phyloP scores from a whole-genome alignment of 2,113 vertebrate genomes.

The Scortum barcoo region DNA sequence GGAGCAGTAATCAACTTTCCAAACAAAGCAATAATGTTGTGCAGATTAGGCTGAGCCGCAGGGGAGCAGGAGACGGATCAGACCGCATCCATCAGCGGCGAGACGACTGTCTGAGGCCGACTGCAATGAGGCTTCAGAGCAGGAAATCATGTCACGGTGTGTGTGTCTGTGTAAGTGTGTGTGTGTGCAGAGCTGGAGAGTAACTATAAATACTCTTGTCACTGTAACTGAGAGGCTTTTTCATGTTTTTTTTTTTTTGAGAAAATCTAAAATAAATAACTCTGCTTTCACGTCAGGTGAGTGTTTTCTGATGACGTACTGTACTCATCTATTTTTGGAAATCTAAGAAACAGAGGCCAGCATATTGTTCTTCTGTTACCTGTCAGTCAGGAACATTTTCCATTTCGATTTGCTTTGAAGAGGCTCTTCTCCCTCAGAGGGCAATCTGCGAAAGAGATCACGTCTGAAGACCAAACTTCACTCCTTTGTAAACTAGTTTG shows the following conservation, averaged over 20 bases:
- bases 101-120: slow-evolving; percentile 14
- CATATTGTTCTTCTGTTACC: neutral
- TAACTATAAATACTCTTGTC: slow-evolving; percentile 53
- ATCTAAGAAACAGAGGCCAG: slow-evolving; percentile 12
- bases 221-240: neutral
- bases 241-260: neutral
- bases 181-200: neutral
- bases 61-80: slow-evolving; percentile 39
- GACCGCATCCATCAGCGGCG: slow-evolving; percentile 37
- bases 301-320: neutral
- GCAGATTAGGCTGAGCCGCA: slow-evolving; percentile 35
- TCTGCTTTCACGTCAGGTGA: slow-evolving; percentile 8
- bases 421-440: neutral
- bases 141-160: slow-evolving; percentile 1
- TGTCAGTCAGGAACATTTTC: slow-evolving; percentile 14
- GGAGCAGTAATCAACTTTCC: slow-evolving; percentile 44
- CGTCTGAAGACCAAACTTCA: neutral
- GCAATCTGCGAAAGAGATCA: neutral
- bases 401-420: slow-evolving; percentile 6
- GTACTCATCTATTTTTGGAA: slow-evolving; percentile 25
- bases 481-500: neutral
- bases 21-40: slow-evolving; percentile 48
- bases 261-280: slow-evolving; percentile 23
- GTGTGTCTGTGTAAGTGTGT: neutral
- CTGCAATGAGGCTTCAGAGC: slow-evolving; percentile 29